Evolutionary conservation across 2,888 invertebrate genomes (phyloP), one percentile per base, ranked within the genome.

Genomic region (Tachina grossa): DNA sequence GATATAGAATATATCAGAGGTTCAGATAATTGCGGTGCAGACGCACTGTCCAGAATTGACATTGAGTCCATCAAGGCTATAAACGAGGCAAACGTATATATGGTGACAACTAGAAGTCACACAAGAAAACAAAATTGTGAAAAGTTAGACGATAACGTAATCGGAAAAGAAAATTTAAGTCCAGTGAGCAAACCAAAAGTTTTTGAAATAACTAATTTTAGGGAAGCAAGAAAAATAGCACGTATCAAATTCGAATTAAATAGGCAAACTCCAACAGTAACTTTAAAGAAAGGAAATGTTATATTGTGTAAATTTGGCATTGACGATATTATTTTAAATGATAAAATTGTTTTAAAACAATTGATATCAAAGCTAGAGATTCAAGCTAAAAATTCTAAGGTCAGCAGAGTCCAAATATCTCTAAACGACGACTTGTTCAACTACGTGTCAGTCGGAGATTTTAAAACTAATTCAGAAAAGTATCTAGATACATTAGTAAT

Each of bases 241-340:
- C 45, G 19, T 6, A 45, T 65, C 47, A 65, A 65, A 22, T 65
- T 65, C 19, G 45, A 65, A 65, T 47, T 65, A 14, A 22, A 65
- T 19, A 16, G 43, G 11, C 10, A 41, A 14, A 9, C 41, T 43
- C 61, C 61, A 41, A 61, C 0, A 61, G 61, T 16, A 61, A n/a
- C 10, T 43, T 45, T 43, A 16, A 63, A 19, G 19, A 63, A 43
- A 43, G 43, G 43, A 8, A 63, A 63, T 5, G 9, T 19, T n/a
- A 63, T 19, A 1, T 11, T 63, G 43, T 0, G 57, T 39, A 39
- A n/a, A n/a, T n/a, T 57, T 57, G 14, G 39, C 57, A 57, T 57
- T 14, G 57, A 14, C 13, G 57, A 57, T 31, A 14, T 31, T 13
- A 57, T 31, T 57, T 57, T 57, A 57, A 57, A 57, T 57, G 57